Base-by-base conservation (phyloP, 2,888 invertebrate genomes). In the Dorcus parallelipipedus region DNA sequence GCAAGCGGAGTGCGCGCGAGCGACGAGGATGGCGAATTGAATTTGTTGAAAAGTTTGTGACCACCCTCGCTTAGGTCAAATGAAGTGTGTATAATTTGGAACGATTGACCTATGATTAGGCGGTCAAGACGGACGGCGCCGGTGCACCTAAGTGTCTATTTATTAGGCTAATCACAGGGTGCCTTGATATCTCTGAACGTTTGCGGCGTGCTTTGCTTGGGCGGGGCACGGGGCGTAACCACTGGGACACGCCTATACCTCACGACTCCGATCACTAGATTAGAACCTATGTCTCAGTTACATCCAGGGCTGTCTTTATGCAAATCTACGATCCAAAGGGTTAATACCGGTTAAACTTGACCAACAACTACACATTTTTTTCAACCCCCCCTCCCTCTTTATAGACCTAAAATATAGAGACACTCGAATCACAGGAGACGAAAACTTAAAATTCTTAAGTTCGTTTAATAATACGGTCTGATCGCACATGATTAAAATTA, bases 151-250 rank as follows among this genome's bases (percentile, higher is more conserved):
- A 74, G 73, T 73, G 75, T 76, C 76, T 76, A 77, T 77, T 77
- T 76, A 77, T 77, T 77, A 77, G 69, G 68, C 71, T 77, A 77
- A 76, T 76, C 73, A 76, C 75, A 75, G 76, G 77, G 77, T 76
- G 73, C 69, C 52, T 39, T 45, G 49, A 48, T 53, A 52, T 66
- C 65, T 63, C 64, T 62, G 65, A 64, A 66, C 64, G 61, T 67
- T 26, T 64, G 66, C 68, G 69, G 67, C 67, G 66, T 64, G 68
- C 69, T 69, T 63, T 67, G 64, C 64, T 62, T 66, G 67, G 72
- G 72, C 73, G 73, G 66, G 68, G 68, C 72, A 62, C 58, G 64
- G 69, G 73, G 74, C 73, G 73, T 71, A 64, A 65, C 69, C 61
- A 62, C 62, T 67, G 67, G 55, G 68, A 64, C 69, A 71, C 75